Evolutionary conservation across 2,113 vertebrate genomes (phyloP).

Genomic region (Tetrax tetrax): DNA sequence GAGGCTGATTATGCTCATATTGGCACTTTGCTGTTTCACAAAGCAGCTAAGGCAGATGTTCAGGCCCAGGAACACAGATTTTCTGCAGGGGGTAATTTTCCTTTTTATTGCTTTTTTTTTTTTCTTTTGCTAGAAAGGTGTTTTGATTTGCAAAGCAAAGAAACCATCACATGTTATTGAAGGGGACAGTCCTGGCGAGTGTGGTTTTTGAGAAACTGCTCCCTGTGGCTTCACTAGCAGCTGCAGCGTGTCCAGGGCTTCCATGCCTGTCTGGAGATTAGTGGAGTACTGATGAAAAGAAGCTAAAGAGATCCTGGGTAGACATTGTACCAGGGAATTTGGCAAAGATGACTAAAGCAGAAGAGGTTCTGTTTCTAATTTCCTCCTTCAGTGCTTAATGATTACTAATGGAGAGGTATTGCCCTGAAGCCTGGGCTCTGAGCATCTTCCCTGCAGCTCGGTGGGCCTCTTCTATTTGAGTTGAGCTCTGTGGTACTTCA

Average conservation of each 20-base stretch:
- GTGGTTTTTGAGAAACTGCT: neutral
- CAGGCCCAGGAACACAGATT: neutral
- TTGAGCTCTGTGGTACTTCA: neutral
- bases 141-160: neutral
- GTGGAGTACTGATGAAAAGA: neutral
- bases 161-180: neutral
- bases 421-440: neutral
- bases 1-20: neutral
- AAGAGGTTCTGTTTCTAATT: constrained; percentile 24
- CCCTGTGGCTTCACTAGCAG: neutral
- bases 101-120: neutral
- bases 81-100: constrained; percentile 2
- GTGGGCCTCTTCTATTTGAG: neutral
- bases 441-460: constrained; percentile 1
- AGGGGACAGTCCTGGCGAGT: neutral
- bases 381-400: constrained; percentile 10
- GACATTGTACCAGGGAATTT: neutral
- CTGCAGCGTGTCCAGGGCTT: neutral
- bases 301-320: neutral
- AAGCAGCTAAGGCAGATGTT: constrained; percentile 30
- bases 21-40: neutral
- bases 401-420: constrained; percentile 6
- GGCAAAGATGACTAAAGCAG: neutral
- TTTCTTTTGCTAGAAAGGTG: neutral
- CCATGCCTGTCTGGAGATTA: neutral